Conservation (phyloP, 1,140 invertebrate species). For the Octopus sinensis region DNA sequence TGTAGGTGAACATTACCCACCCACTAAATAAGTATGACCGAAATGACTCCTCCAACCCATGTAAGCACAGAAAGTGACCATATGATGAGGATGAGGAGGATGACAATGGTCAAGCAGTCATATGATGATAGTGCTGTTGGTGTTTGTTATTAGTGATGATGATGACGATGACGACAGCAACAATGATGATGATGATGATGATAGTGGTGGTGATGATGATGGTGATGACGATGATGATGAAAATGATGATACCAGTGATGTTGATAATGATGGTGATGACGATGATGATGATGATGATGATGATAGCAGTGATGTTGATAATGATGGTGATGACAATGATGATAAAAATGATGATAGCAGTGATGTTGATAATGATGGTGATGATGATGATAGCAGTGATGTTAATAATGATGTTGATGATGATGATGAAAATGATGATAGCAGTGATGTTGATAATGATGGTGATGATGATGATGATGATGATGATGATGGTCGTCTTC, state of each 20-base stretch:
- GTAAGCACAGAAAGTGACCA: background rate
- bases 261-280: constrained; percentile 13
- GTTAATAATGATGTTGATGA: too few species aligned
- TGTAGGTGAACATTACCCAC: too few species aligned
- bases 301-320: too few species aligned
- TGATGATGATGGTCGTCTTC: constrained; percentile 3
- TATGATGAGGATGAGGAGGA: constrained; percentile 4
- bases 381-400: too few species aligned
- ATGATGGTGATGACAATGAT: too few species aligned
- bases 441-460: too few species aligned
- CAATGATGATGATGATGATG: constrained; percentile 16
- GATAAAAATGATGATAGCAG: too few species aligned
- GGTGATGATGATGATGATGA: constrained; percentile 16
- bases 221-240: constrained; percentile 18
- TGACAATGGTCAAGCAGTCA: background rate
- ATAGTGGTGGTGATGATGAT: constrained; percentile 17
- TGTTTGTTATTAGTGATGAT: constrained; percentile 6
- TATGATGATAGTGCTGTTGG: constrained; percentile 12
- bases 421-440: constrained; percentile 13
- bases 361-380: too few species aligned
- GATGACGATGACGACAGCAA: background rate
- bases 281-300: constrained; percentile 17
- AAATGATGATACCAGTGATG: constrained; percentile 16
- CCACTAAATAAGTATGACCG: too few species aligned
- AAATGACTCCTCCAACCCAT: too few species aligned